phyloP scores from a whole-genome alignment of 2,888 invertebrate genomes.

The Orgyia antiqua region DNA sequence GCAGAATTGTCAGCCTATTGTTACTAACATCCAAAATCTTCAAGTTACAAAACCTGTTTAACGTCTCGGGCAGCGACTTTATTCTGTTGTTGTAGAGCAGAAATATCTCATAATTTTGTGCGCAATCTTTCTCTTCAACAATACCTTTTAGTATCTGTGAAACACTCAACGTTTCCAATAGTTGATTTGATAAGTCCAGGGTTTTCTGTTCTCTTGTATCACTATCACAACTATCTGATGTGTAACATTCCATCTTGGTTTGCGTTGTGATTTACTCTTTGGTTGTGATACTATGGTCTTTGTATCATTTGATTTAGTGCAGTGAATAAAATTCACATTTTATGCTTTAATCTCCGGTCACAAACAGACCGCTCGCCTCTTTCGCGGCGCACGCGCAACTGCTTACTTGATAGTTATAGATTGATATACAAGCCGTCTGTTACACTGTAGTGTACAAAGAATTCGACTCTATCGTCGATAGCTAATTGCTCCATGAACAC shows the following conservation, averaged over 20 bases:
- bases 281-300: conserved; percentile 18
- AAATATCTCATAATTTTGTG: conserved; percentile 83
- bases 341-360: conserved; percentile 18
- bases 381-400: conserved; percentile 70
- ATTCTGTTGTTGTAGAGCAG: conserved; percentile 93
- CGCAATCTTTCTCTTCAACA: conserved; percentile 78
- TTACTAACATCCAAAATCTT: conserved; percentile 91
- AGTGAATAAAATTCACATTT: conserved; percentile 42
- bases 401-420: not conserved
- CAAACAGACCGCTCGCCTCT: conserved; percentile 27
- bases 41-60: conserved; percentile 83
- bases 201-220: conserved; percentile 85
- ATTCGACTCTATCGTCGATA: conserved; percentile 1
- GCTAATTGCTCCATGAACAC: not conserved
- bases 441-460: conserved; percentile 7
- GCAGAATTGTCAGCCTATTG: conserved; percentile 87
- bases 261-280: no score
- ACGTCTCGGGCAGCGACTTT: conserved; percentile 80
- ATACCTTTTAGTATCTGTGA: conserved; percentile 77
- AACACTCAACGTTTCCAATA: conserved; percentile 79
- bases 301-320: conserved; percentile 21
- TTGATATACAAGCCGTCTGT: no score
- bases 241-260: conserved; percentile 89
- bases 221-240: conserved; percentile 90
- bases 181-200: conserved; percentile 77